phyloP scores from a whole-genome alignment of 2,888 invertebrate genomes.

The Tanypteryx hageni region DNA sequence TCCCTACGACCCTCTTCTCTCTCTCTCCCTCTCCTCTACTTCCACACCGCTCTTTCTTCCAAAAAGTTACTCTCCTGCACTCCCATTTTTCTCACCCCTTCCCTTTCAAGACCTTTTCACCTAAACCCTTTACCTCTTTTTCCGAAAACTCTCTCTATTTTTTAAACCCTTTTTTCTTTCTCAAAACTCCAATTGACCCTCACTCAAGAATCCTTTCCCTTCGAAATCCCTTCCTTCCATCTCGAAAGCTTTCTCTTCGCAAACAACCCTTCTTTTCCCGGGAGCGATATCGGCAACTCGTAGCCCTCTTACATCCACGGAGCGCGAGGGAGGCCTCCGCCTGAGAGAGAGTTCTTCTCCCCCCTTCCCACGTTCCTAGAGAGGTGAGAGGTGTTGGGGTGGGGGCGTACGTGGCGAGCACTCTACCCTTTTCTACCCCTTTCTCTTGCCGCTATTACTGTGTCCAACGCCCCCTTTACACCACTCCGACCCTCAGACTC shows the following conservation, averaged over 20 bases:
- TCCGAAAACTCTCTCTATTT: constrained; percentile 34
- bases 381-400: neutral
- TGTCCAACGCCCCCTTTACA: neutral
- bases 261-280: constrained; percentile 21
- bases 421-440: neutral
- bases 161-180: constrained; percentile 1
- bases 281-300: neutral
- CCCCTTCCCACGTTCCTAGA: neutral
- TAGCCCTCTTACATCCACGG: neutral
- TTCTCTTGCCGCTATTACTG: neutral
- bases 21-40: neutral
- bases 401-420: neutral
- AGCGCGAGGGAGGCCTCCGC: neutral
- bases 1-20: neutral
- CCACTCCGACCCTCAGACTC: neutral
- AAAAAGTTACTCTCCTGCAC: neutral
- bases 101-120: neutral
- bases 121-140: constrained; percentile 40
- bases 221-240: neutral
- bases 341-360: neutral
- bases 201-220: constrained; percentile 15
- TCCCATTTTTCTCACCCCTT: neutral
- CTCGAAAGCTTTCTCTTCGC: constrained; percentile 28
- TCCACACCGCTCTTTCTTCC: neutral
- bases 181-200: constrained; percentile 6